Evolutionary conservation across 1,140 invertebrate genomes (phyloP).

Genomic region (Berghia stephanieae): DNA sequence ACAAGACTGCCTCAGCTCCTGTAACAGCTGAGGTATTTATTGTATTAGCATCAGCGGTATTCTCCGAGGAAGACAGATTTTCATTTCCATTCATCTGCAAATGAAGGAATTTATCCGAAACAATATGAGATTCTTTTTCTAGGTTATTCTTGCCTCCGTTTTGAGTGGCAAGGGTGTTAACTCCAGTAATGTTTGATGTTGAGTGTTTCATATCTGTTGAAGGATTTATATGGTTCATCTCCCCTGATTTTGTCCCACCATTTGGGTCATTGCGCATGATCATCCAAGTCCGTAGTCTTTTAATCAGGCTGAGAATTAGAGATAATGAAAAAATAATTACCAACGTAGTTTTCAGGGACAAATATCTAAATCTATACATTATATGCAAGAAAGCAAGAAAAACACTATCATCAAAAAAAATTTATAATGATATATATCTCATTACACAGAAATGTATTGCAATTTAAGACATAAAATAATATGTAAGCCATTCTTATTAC

Average conservation of each 20-base stretch:
- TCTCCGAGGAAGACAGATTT: background rate
- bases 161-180: no score
- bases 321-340: constrained; percentile 37
- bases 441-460: no score
- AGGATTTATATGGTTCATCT: constrained; percentile 66
- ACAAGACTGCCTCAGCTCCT: background rate
- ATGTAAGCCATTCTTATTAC: background rate
- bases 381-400: background rate
- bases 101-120: no score
- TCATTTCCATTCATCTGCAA: background rate
- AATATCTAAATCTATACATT: background rate
- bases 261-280: constrained; percentile 74
- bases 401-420: background rate
- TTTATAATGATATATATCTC: background rate
- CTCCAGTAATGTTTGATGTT: background rate
- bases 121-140: no score
- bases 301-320: constrained; percentile 68
- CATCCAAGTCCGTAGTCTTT: constrained; percentile 78
- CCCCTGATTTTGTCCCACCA: constrained; percentile 70
- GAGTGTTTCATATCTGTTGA: background rate
- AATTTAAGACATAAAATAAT: no score
- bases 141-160: no score
- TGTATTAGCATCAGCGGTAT: no score
- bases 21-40: background rate
- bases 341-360: background rate